Base-by-base conservation (phyloP, 2,888 invertebrate species). In the Dioctria rufipes region DNA sequence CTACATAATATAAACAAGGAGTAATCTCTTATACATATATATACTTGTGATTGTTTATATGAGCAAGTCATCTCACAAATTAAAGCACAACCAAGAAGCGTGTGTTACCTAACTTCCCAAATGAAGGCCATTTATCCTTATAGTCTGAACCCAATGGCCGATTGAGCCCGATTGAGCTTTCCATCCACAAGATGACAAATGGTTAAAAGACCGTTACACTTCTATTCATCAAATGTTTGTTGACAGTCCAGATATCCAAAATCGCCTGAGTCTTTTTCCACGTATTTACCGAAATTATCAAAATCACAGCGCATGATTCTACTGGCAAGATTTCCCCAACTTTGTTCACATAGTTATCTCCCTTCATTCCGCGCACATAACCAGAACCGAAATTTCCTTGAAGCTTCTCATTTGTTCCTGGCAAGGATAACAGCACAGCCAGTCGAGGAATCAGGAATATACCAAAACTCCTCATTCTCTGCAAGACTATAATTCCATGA, bases 171-270 rank as follows among this genome's bases (percentile, higher is more conserved):
- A 77, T 77, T 77, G 77, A 77, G 77, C 63, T 51, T 77, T 46
- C 63, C 77, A 46, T 63, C 63, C 49, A 46, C 63, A 49, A 46
- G 25, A 63, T 63, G 63, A 77, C 77, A 77, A 77, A 77, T 77
- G 77, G 63, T 46, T 63, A 49, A 51, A 42, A 43, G 43, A 43
- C 46, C 63, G 49, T 63, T 49, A 46, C 51, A 46, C 77, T 61
- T 2, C n/a, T 46, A 46, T 46, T 61, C 77, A 63, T 63, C 77
- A 77, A 63, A 63, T 77, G 77, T 77, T 46, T 77, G 77, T 77
- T 63, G 77, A 77, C 77, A 49, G 37, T 51, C 43, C 63, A 63
- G 77, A 77, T 77, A 77, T 77, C 77, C 77, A 77, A 77, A 25
- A 63, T 46, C 40, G 42, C 25, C 49, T 49, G 40, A 3, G 51